phyloP scores from a whole-genome alignment of 1,140 invertebrate species.

The Helicoverpa zea region DNA sequence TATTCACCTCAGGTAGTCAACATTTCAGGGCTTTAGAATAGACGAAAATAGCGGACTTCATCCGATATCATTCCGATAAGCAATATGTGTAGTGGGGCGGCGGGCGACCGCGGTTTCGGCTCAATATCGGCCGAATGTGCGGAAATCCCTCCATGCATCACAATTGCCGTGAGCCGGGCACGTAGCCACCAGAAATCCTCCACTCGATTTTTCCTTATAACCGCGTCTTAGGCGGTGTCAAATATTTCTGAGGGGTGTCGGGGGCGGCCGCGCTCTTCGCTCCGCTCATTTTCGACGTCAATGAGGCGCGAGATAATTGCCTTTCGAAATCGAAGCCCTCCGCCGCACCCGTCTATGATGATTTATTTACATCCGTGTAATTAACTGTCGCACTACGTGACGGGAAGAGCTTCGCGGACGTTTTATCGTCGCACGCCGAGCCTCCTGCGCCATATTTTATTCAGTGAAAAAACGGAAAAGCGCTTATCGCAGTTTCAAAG shows the following conservation, averaged over 20 bases:
- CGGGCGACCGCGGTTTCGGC: conserved; percentile 59
- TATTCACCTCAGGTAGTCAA: conserved; percentile 57
- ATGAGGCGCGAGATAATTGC: conserved; percentile 84
- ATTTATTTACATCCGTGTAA: conserved; percentile 86
- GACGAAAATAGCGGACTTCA: conserved; percentile 65
- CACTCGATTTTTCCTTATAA: conserved; percentile 74
- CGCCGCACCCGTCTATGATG: conserved; percentile 82
- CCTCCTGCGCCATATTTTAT: conserved; percentile 78
- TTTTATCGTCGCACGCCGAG: conserved; percentile 79
- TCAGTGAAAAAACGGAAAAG: conserved; percentile 73
- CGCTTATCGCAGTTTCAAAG: conserved; percentile 78
- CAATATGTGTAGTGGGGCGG: conserved; percentile 65
- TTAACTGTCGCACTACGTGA: conserved; percentile 86
- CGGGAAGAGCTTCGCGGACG: conserved; percentile 79
- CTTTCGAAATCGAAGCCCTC: conserved; percentile 81
- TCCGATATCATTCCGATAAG: conserved; percentile 72
- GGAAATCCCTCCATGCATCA: conserved; percentile 73
- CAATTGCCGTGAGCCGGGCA: conserved; percentile 69
- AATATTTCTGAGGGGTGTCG: conserved; percentile 68
- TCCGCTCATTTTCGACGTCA: conserved; percentile 80
- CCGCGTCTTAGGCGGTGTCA: conserved; percentile 68
- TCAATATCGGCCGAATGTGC: conserved; percentile 65
- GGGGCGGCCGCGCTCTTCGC: conserved; percentile 58
- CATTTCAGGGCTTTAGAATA: conserved; percentile 57
- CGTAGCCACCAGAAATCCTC: conserved; percentile 71